Base-by-base conservation (phyloP, 2,113 vertebrate species). In the Antennarius striatus region DNA sequence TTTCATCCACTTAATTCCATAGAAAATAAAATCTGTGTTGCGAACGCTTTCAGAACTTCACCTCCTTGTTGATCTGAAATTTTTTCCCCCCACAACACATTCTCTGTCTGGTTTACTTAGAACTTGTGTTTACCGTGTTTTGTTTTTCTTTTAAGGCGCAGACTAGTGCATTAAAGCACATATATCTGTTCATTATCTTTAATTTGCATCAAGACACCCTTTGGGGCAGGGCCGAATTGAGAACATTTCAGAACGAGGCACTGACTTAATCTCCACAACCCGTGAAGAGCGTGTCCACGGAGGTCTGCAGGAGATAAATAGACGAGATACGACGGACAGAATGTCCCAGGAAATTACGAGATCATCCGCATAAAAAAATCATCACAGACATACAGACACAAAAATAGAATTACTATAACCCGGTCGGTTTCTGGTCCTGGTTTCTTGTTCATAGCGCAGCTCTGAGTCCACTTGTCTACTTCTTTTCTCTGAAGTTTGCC, bases 51-150 rank as follows among this genome's bases (percentile, higher is more conserved):
- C 51, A 29, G n/a, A 32, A 59, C n/a, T 22, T 40, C 4, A 64
- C 15, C 42, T 16, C 64, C 67, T 85, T 53, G 58, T 60, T 39
- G 43, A 14, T 63, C 28, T 52, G 56, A 50, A 79, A 71, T 54
- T 77, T 79, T n/a, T n/a, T n/a, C n/a, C 9, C 79, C 22, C 48
- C 62, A 51, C 60, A 71, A 64, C 45, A 54, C 63, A 46, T 45
- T 52, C 4, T 48, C 40, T 6, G 22, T 63, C 28, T 46, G 9
- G 46, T 56, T 54, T 71, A 47, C 65, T 29, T 40, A 36, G 32
- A 36, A 36, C 32, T 36, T 36, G 5, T 32, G 45, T 28, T 32
- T 56, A 10, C 3, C 54, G 15, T 36, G 62, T 61, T 54, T 56
- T 63, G 28, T 49, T 68, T 65, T 12, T 4, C 36, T 36, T 45